Conservation (phyloP, 64 coral and sea anemone species). For the Stylophora pistillata region DNA sequence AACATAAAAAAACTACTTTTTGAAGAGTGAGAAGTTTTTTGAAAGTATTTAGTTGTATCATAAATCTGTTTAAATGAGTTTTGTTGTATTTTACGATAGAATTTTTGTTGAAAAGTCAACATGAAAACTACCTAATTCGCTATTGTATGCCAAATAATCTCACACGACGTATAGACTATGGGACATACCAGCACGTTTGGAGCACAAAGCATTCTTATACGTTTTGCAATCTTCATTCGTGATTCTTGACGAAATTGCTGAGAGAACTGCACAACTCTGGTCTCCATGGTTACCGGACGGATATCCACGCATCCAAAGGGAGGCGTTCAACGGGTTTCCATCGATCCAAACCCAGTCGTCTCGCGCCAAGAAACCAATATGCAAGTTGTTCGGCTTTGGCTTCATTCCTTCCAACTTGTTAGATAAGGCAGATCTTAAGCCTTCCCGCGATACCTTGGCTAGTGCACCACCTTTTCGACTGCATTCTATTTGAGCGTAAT, state of each 20-base stretch:
- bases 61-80: too few species aligned
- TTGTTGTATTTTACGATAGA: too few species aligned
- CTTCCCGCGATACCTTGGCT: conserved; percentile 5
- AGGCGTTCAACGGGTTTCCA: background rate
- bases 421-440: background rate
- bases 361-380: background rate
- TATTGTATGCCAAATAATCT: too few species aligned
- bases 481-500: background rate
- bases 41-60: too few species aligned
- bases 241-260: background rate
- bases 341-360: conserved; percentile 3
- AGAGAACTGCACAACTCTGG: background rate
- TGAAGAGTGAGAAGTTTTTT: too few species aligned
- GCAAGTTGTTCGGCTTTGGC: background rate
- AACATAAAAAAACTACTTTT: too few species aligned
- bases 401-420: background rate
- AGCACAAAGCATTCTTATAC: background rate
- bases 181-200: background rate
- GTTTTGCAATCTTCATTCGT: background rate
- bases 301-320: conserved; percentile 2
- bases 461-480: background rate
- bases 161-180: background rate
- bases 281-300: conserved; percentile 4
- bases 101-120: too few species aligned
- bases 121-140: too few species aligned